These are phyloP conservation scores for Ploceus nigricollis DNA, from an alignment of 2,113 vertebrate genomes.

Conservation along the genomic window DNA sequence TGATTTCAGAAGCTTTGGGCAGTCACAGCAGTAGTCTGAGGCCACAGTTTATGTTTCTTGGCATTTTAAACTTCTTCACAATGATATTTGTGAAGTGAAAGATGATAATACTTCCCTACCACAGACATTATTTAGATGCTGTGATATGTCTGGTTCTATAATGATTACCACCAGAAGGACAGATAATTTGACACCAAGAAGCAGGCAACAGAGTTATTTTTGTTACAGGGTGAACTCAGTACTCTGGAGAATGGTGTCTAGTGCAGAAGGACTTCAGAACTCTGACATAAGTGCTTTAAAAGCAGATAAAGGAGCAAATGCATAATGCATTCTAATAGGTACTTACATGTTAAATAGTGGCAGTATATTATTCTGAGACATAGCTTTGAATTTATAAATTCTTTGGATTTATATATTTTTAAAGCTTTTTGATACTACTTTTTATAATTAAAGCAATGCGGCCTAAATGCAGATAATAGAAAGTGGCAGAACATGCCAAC, in stretches of 20 bases:
- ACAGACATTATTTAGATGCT: neutral
- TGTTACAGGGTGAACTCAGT: neutral
- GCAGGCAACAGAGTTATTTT: neutral
- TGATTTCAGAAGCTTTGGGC: neutral
- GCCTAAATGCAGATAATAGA: neutral
- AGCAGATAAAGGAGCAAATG: neutral
- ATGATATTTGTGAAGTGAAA: neutral
- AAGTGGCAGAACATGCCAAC: neutral
- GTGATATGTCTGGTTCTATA: neutral
- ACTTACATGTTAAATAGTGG: neutral
- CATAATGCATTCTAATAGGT: neutral
- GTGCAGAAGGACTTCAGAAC: neutral
- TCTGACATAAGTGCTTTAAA: neutral
- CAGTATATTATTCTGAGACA: neutral
- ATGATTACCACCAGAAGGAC: neutral
- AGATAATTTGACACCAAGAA: neutral
- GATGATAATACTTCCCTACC: neutral
- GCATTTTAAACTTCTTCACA: neutral
- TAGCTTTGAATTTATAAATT: slow-evolving; percentile 3
- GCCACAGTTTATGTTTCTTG: neutral
- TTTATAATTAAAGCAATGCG: slow-evolving; percentile 25
- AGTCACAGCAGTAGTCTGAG: neutral
- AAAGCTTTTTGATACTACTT: neutral
- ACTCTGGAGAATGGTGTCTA: neutral
- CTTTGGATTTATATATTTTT: slow-evolving; percentile 24